phyloP scores from a whole-genome alignment of 2,888 invertebrate species.

The Miltochrista miniata region DNA sequence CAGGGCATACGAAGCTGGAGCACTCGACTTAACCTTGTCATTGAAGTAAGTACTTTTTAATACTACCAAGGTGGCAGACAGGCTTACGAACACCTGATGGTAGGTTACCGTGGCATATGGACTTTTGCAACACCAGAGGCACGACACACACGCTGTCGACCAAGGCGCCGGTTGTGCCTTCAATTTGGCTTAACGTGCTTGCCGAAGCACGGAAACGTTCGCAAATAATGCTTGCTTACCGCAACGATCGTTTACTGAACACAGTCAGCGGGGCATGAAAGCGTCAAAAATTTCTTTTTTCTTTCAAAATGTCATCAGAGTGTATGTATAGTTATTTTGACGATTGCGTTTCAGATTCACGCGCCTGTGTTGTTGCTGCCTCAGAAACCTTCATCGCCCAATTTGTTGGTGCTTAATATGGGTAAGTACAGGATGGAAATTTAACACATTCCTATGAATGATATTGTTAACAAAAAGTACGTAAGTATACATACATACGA shows the following conservation, averaged over 20 bases:
- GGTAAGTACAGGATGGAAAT: slow-evolving; percentile 64
- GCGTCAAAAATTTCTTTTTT: not conserved
- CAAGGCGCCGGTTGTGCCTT: too few relatives aligned
- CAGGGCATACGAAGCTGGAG: slow-evolving; percentile 69
- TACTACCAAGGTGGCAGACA: too few relatives aligned
- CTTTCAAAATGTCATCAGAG: not conserved
- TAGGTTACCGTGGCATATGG: too few relatives aligned
- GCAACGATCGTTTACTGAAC: too few relatives aligned
- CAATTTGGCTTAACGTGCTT: not conserved
- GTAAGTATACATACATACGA: too few relatives aligned
- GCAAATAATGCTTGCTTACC: not conserved
- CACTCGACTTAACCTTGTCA: slow-evolving; percentile 84
- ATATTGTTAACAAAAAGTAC: too few relatives aligned
- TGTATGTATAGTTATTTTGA: not conserved
- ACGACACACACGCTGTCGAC: not conserved
- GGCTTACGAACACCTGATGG: too few relatives aligned
- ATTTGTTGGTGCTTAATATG: slow-evolving; percentile 89
- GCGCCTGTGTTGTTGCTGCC: slow-evolving; percentile 90
- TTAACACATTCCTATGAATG: too few relatives aligned
- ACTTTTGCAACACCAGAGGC: too few relatives aligned
- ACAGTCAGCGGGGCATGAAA: too few relatives aligned
- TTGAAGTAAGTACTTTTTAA: slow-evolving; percentile 75
- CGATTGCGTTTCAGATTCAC: slow-evolving; percentile 73
- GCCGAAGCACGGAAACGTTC: too few relatives aligned
- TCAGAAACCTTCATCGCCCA: slow-evolving; percentile 91